Conservation (phyloP, 1,140 invertebrate genomes). For the Euwallacea fornicatus region DNA sequence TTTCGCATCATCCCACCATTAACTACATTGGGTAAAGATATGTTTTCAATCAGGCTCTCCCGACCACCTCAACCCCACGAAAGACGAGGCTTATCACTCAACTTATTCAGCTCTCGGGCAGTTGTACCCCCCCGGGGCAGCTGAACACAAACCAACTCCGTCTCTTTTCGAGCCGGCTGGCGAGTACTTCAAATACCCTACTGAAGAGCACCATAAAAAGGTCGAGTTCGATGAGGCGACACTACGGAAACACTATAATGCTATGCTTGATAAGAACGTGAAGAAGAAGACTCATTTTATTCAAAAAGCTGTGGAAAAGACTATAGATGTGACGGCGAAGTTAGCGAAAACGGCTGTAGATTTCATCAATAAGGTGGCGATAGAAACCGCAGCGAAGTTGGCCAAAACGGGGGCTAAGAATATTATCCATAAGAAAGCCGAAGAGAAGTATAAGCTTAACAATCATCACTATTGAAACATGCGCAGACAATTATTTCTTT, state of each 20-base stretch:
- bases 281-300: slow-evolving; percentile 9
- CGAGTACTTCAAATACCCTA: background rate
- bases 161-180: background rate
- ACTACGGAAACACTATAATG: slow-evolving; percentile 18
- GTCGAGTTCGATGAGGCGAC: slow-evolving; percentile 7
- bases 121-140: slow-evolving; percentile 3
- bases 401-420: slow-evolving; percentile 13
- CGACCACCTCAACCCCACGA: background rate
- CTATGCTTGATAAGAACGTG: slow-evolving; percentile 13
- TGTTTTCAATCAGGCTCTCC: background rate
- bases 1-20: background rate
- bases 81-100: slow-evolving; percentile 7
- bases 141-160: background rate
- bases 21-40: no score
- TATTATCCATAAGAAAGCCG: slow-evolving; percentile 22
- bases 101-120: background rate
- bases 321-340: slow-evolving; percentile 23
- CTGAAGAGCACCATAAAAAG: slow-evolving; percentile 1
- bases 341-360: slow-evolving; percentile 18
- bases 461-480: no score
- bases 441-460: background rate
- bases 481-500: no score
- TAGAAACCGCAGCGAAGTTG: slow-evolving; percentile 21
- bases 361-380: slow-evolving; percentile 19
- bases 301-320: slow-evolving; percentile 20